A percentile compares a stretch with the other conserved stretches of the same genome.
Evolutionary conservation across 64 coral and sea anemone species (phyloP).

Genomic region (Porites australiensis): DNA sequence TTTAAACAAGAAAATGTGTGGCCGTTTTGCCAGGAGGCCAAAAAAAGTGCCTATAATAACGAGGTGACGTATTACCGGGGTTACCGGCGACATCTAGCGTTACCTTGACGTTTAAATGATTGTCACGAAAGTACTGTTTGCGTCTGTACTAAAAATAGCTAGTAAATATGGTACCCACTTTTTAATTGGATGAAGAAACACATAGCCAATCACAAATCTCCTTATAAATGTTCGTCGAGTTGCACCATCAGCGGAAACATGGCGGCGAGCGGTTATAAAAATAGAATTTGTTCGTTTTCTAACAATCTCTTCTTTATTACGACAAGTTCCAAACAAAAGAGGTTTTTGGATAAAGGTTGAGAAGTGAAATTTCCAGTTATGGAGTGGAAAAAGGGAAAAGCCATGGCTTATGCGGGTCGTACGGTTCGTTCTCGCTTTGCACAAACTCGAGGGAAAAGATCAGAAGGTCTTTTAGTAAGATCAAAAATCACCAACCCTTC

Average conservation of each 20-base stretch:
- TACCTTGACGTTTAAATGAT: not conserved
- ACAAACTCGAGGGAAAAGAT: conserved; percentile 13
- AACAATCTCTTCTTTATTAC: not conserved
- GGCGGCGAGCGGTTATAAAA: not conserved
- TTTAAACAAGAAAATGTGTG: too few relatives aligned
- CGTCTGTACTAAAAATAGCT: conserved; percentile 6
- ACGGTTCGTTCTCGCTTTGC: conserved; percentile 59
- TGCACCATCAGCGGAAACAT: conserved; percentile 5
- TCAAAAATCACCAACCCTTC: not conserved
- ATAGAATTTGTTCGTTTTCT: not conserved
- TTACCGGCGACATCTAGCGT: not conserved
- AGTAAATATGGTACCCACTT: not conserved
- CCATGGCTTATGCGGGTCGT: conserved; percentile 34
- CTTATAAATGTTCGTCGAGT: not conserved
- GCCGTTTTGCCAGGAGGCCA: too few relatives aligned
- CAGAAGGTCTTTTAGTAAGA: conserved; percentile 25
- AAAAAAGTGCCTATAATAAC: too few relatives aligned
- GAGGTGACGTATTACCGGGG: too few relatives aligned
- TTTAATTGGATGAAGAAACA: not conserved
- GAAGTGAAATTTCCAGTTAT: not conserved
- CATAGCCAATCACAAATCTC: not conserved
- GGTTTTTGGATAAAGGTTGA: not conserved
- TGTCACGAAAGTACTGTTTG: not conserved
- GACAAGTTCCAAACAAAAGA: not conserved
- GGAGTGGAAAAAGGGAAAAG: conserved; percentile 68